Base-by-base conservation (phyloP, 2,113 vertebrate species). In the Xiphias gladius region DNA sequence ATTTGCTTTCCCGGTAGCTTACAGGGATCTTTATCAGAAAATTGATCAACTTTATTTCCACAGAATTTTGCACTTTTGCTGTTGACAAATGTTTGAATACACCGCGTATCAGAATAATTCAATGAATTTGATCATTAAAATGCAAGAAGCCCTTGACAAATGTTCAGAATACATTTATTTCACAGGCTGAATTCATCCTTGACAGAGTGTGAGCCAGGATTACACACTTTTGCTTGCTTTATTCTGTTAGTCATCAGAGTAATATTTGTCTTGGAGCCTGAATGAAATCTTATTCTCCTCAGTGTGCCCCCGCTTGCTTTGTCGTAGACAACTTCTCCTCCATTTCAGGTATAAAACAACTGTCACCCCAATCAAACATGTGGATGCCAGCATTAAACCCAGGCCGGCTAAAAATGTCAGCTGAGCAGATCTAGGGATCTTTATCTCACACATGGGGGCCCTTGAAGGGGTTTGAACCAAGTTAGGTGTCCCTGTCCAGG, bases 211-310 rank as follows among this genome's bases (percentile, higher is more conserved):
- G 80, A 88, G 43, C 55, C 62, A 85, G 69, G 80, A 89, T 90
- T 77, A 83, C 12, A 63, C 52, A 79, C 80, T n/a, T 48, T 3
- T 73, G 69, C 61, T 83, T 85, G 81, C 70, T 86, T 83, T 65
- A 46, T 79, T 84, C 70, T 79, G 46, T 84, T 86, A 91, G 73
- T 94, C 85, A 72, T 91, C 91, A 46, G 81, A 83, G 52, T 85
- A 86, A 87, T 89, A 94, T 90, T 91, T 92, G 37, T 87, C 84
- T 80, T 79, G 90, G 64, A 91, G 79, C 62, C 88, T 93, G 73
- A 94, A 91, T 84, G 94, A 91, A 79, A 94, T 91, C 50, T 85
- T 73, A 79, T 91, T 93, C 68, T 92, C 91, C 22, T 84, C 78
- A 11, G 1, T 26, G 4, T 26, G 19, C 28, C 30, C 7, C n/a